A percentile compares a stretch with the other conserved stretches of the same genome.
Conservation (phyloP, 2,888 invertebrate genomes). For the Sphaerophoria taeniata region DNA sequence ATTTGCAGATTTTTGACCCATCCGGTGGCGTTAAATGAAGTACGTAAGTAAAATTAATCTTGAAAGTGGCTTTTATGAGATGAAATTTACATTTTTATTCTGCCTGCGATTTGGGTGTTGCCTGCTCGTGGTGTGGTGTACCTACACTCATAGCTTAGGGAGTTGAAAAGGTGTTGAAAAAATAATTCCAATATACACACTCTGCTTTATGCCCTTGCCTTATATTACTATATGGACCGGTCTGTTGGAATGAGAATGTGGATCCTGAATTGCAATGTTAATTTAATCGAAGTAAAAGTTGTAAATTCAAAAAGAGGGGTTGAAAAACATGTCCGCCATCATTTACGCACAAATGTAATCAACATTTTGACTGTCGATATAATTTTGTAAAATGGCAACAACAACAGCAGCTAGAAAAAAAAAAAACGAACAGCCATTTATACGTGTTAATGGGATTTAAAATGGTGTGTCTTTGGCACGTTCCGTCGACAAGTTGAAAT, state of each 20-base stretch:
- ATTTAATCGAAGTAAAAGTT: conserved; percentile 63
- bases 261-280: conserved; percentile 53
- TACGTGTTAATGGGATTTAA: conserved; percentile 70
- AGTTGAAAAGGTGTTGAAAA: conserved; percentile 50
- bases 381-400: conserved; percentile 39
- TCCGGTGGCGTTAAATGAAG: conserved; percentile 70
- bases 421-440: conserved; percentile 56
- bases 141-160: not conserved
- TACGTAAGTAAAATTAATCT: conserved; percentile 73
- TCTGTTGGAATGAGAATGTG: not conserved
- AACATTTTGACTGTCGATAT: conserved; percentile 47
- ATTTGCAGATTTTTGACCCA: conserved; percentile 70
- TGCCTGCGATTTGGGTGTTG: not conserved
- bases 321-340: conserved; percentile 27
- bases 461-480: conserved; percentile 49
- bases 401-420: not conserved
- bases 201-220: not conserved
- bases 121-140: too few relatives aligned
- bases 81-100: conserved; percentile 74
- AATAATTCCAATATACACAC: conserved; percentile 24
- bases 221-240: not conserved
- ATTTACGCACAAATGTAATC: conserved; percentile 51
- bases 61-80: conserved; percentile 73
- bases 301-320: conserved; percentile 41
- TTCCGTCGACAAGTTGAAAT: conserved; percentile 9